These are phyloP conservation scores for Trichomalopsis sarcophagae DNA, from an alignment of 1,140 invertebrate species.

Conservation along the genomic window DNA sequence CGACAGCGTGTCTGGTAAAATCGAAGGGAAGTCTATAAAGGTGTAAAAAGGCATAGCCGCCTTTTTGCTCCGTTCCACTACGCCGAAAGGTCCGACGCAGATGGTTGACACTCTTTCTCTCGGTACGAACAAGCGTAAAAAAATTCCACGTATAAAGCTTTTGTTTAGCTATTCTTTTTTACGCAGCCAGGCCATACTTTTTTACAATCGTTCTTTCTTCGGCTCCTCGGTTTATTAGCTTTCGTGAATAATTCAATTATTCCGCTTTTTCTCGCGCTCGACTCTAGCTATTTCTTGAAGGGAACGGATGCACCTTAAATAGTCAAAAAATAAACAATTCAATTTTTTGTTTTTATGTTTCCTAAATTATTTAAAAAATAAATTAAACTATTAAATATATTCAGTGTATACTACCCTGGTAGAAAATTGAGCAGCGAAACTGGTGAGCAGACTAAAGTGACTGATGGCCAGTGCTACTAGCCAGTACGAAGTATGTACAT, in stretches of 20 bases:
- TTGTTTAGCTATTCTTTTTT: constrained; percentile 7
- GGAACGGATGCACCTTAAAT: too few relatives aligned
- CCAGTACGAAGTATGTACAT: too few relatives aligned
- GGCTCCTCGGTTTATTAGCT: background rate
- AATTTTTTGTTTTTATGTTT: too few relatives aligned
- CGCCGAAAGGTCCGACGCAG: background rate
- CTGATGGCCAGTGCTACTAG: too few relatives aligned
- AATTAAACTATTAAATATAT: too few relatives aligned
- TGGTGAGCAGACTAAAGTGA: too few relatives aligned
- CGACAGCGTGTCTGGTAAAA: background rate
- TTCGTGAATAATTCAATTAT: background rate
- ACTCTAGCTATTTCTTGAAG: too few relatives aligned
- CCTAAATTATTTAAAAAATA: too few relatives aligned
- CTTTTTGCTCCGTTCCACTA: background rate
- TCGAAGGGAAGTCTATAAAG: background rate
- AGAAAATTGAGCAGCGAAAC: too few relatives aligned
- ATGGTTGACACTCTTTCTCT: background rate
- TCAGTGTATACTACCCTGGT: too few relatives aligned
- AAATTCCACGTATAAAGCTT: background rate
- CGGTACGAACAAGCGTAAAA: background rate
- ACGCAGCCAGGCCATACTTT: background rate
- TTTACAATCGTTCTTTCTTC: background rate
- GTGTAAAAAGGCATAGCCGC: background rate
- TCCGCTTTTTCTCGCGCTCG: background rate
- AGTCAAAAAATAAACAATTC: too few relatives aligned